A percentile compares a stretch with the other conserved stretches of the same genome.
These are phyloP conservation scores for Hoplostethus atlanticus DNA, from an alignment of 2,797 vertebrate species.

Conservation along the genomic window DNA sequence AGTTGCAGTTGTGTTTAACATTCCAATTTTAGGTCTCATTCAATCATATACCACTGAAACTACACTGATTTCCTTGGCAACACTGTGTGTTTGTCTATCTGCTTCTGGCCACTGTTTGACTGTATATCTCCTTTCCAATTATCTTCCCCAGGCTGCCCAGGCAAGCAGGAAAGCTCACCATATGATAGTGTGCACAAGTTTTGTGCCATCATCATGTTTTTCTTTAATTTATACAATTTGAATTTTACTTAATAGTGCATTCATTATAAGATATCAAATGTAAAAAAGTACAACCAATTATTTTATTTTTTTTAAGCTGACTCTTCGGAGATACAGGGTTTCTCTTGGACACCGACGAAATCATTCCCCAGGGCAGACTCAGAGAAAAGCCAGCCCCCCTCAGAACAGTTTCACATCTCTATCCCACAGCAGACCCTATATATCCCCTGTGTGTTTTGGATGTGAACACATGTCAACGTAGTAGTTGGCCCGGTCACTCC, in stretches of 20 bases:
- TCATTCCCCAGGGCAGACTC: not conserved
- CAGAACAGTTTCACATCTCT: slow-evolving; percentile 36
- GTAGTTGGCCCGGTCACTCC: slow-evolving; percentile 67
- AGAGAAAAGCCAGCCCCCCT: not conserved
- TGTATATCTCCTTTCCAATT: not conserved
- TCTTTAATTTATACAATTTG: not conserved
- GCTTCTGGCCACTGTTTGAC: slow-evolving; percentile 2
- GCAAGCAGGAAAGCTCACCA: too few relatives aligned
- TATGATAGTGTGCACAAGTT: too few relatives aligned
- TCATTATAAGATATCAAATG: too few relatives aligned
- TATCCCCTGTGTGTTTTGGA: slow-evolving; percentile 56
- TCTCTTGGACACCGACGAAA: slow-evolving; percentile 7
- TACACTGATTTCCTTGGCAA: slow-evolving; percentile 26
- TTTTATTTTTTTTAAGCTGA: not conserved
- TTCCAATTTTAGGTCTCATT: slow-evolving; percentile 7
- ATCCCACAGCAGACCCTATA: slow-evolving; percentile 34
- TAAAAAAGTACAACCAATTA: not conserved
- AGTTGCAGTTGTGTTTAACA: not conserved
- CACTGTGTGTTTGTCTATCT: not conserved
- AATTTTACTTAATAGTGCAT: too few relatives aligned
- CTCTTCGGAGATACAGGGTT: not conserved
- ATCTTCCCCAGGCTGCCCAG: not conserved
- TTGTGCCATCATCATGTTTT: too few relatives aligned
- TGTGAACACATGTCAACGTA: slow-evolving; percentile 76
- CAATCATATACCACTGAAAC: slow-evolving; percentile 13